Base-by-base conservation (phyloP, 2,888 invertebrate species). In the Panzeria rudis region DNA sequence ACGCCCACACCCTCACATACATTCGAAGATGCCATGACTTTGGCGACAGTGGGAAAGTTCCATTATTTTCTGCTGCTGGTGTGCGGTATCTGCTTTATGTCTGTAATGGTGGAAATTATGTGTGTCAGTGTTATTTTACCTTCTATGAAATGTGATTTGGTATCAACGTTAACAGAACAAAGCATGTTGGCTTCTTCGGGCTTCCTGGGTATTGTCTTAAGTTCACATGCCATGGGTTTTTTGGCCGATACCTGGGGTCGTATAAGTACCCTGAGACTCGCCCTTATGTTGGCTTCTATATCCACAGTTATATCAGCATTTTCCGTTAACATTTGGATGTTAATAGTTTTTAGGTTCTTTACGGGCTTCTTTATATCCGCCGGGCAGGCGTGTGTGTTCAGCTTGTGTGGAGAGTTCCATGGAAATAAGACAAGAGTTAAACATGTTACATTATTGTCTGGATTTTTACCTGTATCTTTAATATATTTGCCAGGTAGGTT, bases 191-290 rank as follows among this genome's bases (percentile, higher is more conserved):
- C 94, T 11, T 95, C 95, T 3, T 94, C 95, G 68, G 95, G 95
- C 1, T 95, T 95, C 88, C 90, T 95, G 80, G 95, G 96, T 86
- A 95, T 96, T 44, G 95, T 95, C 35, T 88, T 95, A 29, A 97
- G 97, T 71, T 95, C 96, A 0, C 95, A 96, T 92, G 92, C 96
- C 73, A 96, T 97, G 96, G 97, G 97, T 54, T 94, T 95, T 86
- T 91, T 97, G 85, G 96, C 97, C 0, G 97, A 97, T 91, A 95
- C 95, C 0, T 64, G 94, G 81, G 97, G 97, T 0, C 94, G 97
- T 3, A 93, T 95, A 20, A 94, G 93, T 11, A 93, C 95, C 1
- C 91, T 94, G 88, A 92, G 94, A 81, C 90, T 92, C 56, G 93
- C 94, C 0, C 92, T 95, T 89, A 87, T 93, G 0, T 86, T 94